These are phyloP conservation scores for Dolichallabes microphthalmus DNA, from an alignment of 2,113 vertebrate species.

Conservation along the genomic window DNA sequence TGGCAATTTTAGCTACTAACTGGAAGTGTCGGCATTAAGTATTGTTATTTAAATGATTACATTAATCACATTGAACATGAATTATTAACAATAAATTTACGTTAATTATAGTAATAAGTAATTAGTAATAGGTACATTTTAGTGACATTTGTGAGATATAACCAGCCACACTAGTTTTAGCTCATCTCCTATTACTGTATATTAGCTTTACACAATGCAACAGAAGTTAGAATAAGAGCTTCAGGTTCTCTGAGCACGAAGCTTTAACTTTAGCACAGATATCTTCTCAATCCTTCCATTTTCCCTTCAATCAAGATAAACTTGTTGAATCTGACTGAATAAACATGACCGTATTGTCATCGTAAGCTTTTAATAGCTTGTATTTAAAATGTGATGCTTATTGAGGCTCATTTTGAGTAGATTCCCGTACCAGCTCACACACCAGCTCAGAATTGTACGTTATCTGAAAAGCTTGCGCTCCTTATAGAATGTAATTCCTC, in stretches of 20 bases:
- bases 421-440: neutral
- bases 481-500: neutral
- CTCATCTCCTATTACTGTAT: neutral
- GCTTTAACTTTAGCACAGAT: neutral
- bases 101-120: too few relatives aligned
- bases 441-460: neutral
- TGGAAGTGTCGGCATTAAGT: too few relatives aligned
- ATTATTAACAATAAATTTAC: neutral
- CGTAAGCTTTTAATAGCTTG: neutral
- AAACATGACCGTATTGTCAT: neutral
- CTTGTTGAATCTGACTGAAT: neutral
- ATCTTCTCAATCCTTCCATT: neutral
- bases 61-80: neutral
- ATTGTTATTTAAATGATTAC: neutral
- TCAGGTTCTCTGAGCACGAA: neutral
- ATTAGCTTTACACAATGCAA: neutral
- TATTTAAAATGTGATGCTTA: neutral
- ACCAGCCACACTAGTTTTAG: neutral
- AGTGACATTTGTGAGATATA: neutral
- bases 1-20: neutral
- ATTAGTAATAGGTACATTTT: neutral
- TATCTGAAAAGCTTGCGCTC: neutral
- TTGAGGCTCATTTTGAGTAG: neutral
- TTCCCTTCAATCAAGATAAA: neutral
- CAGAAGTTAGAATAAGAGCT: neutral